Evolutionary conservation across 2,888 invertebrate species (phyloP).

Genomic region (Scotopteryx bipunctaria): DNA sequence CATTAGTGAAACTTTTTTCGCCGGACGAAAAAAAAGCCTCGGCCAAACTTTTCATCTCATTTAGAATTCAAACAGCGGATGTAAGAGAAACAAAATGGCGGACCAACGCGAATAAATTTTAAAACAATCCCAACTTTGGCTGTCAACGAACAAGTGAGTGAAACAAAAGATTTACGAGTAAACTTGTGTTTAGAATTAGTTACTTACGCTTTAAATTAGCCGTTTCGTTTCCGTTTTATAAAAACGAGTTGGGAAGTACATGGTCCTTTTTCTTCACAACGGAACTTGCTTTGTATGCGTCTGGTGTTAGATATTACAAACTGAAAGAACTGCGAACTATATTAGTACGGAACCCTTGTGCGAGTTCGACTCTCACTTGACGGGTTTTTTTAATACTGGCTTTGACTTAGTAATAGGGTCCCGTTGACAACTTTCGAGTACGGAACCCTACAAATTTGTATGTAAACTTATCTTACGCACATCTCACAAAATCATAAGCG

Average conservation of each 20-base stretch:
- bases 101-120: conserved; percentile 69
- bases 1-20: conserved; percentile 51
- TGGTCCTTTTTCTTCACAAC: conserved; percentile 3
- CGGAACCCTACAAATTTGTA: too few species aligned
- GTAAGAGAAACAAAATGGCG: conserved; percentile 68
- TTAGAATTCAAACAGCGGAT: conserved; percentile 76
- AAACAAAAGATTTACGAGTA: conserved; percentile 77
- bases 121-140: conserved; percentile 71
- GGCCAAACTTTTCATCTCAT: conserved; percentile 56
- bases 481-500: too few species aligned
- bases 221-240: conserved; percentile 18
- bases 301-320: neutral
- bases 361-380: too few species aligned
- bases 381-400: too few species aligned
- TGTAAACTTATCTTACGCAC: too few species aligned
- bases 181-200: conserved; percentile 72
- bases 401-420: too few species aligned
- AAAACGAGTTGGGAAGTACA: conserved; percentile 11
- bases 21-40: conserved; percentile 48
- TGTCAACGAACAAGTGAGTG: conserved; percentile 68
- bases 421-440: too few species aligned
- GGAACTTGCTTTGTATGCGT: neutral
- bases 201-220: conserved; percentile 38
- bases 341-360: too few species aligned
- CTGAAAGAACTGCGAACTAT: too few species aligned